Conservation (phyloP, 2,797 vertebrate genomes). For the Schizopygopsis malacanthus region DNA sequence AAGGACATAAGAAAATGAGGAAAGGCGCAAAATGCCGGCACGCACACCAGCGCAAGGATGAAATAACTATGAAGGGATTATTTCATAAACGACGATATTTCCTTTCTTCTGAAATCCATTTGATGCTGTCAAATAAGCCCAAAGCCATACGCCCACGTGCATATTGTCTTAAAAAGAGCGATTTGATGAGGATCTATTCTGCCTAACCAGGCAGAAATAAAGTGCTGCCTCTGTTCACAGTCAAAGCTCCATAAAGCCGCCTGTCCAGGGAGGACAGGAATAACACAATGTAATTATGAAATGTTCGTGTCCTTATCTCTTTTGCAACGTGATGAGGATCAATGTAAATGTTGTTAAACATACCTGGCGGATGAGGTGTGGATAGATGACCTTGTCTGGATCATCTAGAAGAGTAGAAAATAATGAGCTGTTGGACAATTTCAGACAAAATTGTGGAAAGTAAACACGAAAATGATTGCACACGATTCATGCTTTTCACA, state of each 20-base stretch:
- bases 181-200: constrained; percentile 69
- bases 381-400: not conserved
- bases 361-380: not conserved
- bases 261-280: constrained; percentile 27
- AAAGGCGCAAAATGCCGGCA: constrained; percentile 40
- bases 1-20: constrained; percentile 57
- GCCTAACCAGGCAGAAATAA: constrained; percentile 62
- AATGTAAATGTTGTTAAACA: not conserved
- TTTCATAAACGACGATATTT: constrained; percentile 80
- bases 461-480: not conserved
- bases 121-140: constrained; percentile 81
- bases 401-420: not conserved
- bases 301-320: constrained; percentile 8
- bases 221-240: constrained; percentile 60
- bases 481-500: not conserved
- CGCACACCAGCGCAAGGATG: constrained; percentile 55
- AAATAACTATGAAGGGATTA: constrained; percentile 80
- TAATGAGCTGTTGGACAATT: not conserved
- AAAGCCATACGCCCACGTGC: constrained; percentile 77
- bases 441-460: not conserved
- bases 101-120: constrained; percentile 77
- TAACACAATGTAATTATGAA: constrained; percentile 30
- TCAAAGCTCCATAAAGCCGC: constrained; percentile 43
- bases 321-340: not conserved
- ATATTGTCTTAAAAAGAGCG: constrained; percentile 75